Percentiles rank a stretch among this genome's conserved stretches.
phyloP scores from a whole-genome alignment of 2,797 vertebrate genomes.

The Leucoraja ocellata region DNA sequence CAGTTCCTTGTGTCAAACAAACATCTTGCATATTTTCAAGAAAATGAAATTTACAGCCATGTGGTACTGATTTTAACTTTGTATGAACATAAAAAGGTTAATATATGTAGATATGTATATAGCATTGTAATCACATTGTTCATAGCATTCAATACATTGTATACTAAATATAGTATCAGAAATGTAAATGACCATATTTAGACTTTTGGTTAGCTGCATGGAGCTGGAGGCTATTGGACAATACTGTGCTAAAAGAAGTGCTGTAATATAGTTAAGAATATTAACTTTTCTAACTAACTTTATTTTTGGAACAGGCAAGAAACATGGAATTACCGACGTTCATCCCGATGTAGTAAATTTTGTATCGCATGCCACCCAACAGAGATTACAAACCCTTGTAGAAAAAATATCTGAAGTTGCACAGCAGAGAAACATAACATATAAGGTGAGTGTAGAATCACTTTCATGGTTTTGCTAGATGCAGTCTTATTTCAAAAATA shows the following conservation, averaged over 20 bases:
- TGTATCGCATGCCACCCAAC: slow-evolving; percentile 83
- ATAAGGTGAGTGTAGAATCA: slow-evolving; percentile 67
- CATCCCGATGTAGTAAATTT: slow-evolving; percentile 81
- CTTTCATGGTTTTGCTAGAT: not conserved
- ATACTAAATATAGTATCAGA: not conserved
- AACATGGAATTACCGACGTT: slow-evolving; percentile 79
- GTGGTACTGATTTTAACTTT: not conserved
- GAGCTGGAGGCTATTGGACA: not conserved
- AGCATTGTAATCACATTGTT: not conserved
- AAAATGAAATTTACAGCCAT: not conserved
- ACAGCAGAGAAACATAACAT: slow-evolving; percentile 76
- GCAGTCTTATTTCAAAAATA: no score
- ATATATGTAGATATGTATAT: not conserved
- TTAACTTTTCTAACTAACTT: slow-evolving; percentile 39
- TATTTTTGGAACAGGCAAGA: slow-evolving; percentile 65
- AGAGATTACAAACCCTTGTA: slow-evolving; percentile 76
- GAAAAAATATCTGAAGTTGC: slow-evolving; percentile 82
- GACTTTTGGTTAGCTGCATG: not conserved
- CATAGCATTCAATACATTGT: not conserved
- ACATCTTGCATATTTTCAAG: not conserved
- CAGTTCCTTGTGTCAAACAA: no score
- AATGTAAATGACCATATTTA: not conserved
- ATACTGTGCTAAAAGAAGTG: no score
- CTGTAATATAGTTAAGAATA: not conserved
- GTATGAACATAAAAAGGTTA: not conserved